Evolutionary conservation across 2,113 vertebrate species (phyloP), one percentile per base, ranked within the genome.

Genomic region (Dermatemys mawii): DNA sequence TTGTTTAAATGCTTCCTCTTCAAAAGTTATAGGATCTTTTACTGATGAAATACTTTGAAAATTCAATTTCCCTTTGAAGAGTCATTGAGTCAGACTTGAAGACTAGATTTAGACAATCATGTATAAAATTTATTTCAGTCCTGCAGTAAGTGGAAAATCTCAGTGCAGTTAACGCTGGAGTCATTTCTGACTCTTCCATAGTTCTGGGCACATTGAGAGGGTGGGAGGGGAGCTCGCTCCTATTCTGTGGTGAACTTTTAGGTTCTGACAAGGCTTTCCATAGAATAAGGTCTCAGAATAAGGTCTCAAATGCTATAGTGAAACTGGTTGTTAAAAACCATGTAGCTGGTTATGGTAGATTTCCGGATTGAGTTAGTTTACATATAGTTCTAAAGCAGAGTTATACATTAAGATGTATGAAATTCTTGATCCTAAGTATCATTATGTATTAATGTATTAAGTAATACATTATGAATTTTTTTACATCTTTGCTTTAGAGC

Each of bases 331-430:
- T 73, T 73, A 41, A 12, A 38, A 73, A 41, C n/a, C 21, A 11
- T 14, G 10, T 12, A 29, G 49, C 29, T 86, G 49, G 7, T 41
- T 60, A 35, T 0, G 0, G 24, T 70, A 6, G 50, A 84, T 85
- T 92, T 89, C 55, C 78, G 60, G 17, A 87, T 29, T 83, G 51
- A 76, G 5, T 54, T 76, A 32, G 49, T 92, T 90, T 80, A 89
- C 51, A 54, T 32, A 0, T 54, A 29, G 54, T 82, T 79, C n/a
- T 46, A 78, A 84, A 78, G n/a, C 70, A 84, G 91, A 29, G 21
- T 76, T 80, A 1, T n/a, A 21, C 16, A 3, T 17, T 24, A 83
- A 78, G 11, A 67, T 85, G 29, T 44, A 4, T 83, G 46, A 85
- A 90, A 91, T 54, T 78, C 63, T 14, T 88, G 54, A 16, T 27